Conservation (phyloP, 2,888 invertebrate species). For the Brachypalpus laphriformis region DNA sequence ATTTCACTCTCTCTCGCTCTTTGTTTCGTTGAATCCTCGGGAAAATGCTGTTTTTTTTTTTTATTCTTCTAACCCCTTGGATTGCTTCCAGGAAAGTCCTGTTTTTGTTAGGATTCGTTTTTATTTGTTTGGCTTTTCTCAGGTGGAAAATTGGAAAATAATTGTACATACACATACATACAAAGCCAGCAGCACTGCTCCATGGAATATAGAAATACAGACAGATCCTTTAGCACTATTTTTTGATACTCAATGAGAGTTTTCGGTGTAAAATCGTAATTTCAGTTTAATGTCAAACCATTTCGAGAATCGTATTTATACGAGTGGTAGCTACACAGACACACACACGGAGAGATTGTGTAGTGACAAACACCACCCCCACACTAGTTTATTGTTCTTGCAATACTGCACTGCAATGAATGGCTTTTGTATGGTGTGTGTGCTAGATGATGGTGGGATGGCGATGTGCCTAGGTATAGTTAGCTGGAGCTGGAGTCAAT, state of each 20-base stretch:
- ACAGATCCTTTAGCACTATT: slow-evolving; percentile 29
- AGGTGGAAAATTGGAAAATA: slow-evolving; percentile 73
- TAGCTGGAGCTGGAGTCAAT: slow-evolving; percentile 65
- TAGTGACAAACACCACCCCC: slow-evolving; percentile 21
- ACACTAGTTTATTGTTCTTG: slow-evolving; percentile 67
- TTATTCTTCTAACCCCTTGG: no score
- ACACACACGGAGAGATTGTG: not conserved
- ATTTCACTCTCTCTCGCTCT: slow-evolving; percentile 5
- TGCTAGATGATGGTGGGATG: slow-evolving; percentile 14
- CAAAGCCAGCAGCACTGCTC: not conserved
- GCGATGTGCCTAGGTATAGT: slow-evolving; percentile 67
- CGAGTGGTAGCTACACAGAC: not conserved
- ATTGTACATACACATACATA: slow-evolving; percentile 32
- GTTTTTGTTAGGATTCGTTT: slow-evolving; percentile 1
- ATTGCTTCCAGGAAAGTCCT: slow-evolving; percentile 13
- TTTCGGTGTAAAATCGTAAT: slow-evolving; percentile 63
- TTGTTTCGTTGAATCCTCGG: slow-evolving; percentile 27
- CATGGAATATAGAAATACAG: not conserved
- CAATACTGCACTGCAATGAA: slow-evolving; percentile 72
- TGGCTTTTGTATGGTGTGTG: slow-evolving; percentile 59
- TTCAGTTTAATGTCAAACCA: slow-evolving; percentile 70
- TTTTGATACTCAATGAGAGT: slow-evolving; percentile 65
- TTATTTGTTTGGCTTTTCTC: slow-evolving; percentile 14
- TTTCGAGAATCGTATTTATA: slow-evolving; percentile 51
- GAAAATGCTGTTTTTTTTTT: not conserved